Evolutionary conservation across 2,888 invertebrate genomes (phyloP).

Genomic region (Macrosoma leucophasiata): DNA sequence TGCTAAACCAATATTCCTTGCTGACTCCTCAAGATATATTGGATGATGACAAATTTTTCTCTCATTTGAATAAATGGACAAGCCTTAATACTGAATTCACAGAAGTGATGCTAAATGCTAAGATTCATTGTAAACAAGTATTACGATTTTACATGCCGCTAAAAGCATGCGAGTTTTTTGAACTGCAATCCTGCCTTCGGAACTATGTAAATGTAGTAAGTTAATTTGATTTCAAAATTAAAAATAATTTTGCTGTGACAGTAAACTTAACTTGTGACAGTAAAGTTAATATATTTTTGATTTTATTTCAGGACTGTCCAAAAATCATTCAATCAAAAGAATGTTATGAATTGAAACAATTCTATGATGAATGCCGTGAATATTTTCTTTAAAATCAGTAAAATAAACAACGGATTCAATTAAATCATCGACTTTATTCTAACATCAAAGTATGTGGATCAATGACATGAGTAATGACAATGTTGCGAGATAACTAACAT

Average conservation of each 20-base stretch:
- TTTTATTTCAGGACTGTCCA: conserved; percentile 51
- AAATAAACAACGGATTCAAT: conserved; percentile 16
- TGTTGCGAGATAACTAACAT: conserved; percentile 43
- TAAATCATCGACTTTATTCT: conserved; percentile 48
- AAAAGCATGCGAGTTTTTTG: conserved; percentile 33
- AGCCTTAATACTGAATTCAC: conserved; percentile 41
- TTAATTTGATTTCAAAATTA: conserved; percentile 3
- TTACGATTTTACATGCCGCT: conserved; percentile 34
- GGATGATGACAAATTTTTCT: conserved; percentile 39
- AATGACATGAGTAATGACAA: conserved; percentile 29
- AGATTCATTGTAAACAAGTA: conserved; percentile 36
- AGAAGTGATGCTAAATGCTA: conserved; percentile 36
- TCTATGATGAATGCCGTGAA: conserved; percentile 44
- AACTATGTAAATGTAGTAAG: conserved; percentile 39
- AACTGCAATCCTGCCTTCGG: conserved; percentile 40
- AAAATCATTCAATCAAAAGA: conserved; percentile 29
- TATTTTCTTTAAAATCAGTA: conserved; percentile 30
- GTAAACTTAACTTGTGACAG: background rate
- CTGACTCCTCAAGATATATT: conserved; percentile 27
- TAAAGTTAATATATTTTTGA: background rate
- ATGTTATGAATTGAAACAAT: conserved; percentile 39
- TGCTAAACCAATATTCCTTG: conserved; percentile 41
- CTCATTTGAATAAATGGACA: conserved; percentile 48
- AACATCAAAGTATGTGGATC: conserved; percentile 37
- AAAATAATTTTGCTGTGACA: background rate